phyloP scores from a whole-genome alignment of 2,888 invertebrate genomes.

The Timandra comae region DNA sequence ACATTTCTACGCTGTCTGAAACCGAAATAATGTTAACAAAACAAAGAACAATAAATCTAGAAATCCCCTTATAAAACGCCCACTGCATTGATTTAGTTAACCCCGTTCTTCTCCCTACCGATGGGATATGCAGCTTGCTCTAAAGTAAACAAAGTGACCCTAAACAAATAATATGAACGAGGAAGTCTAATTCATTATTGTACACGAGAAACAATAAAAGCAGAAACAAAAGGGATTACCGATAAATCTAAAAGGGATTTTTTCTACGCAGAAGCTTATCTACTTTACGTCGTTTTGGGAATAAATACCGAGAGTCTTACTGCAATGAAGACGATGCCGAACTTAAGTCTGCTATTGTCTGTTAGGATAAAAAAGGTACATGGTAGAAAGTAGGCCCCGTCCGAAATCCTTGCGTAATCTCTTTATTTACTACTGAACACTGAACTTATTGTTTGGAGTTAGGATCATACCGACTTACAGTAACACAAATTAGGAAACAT shows the following conservation, averaged over 20 bases:
- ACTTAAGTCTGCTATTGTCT: slow-evolving; percentile 62
- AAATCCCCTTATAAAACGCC: slow-evolving; percentile 53
- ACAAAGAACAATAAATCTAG: slow-evolving; percentile 57
- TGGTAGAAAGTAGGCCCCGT: slow-evolving; percentile 37
- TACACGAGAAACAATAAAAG: slow-evolving; percentile 61
- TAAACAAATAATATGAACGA: slow-evolving; percentile 55
- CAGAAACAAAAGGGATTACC: slow-evolving; percentile 61
- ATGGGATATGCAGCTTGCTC: slow-evolving; percentile 47
- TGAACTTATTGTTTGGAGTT: slow-evolving; percentile 44
- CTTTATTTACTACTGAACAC: slow-evolving; percentile 50
- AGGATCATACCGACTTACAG: slow-evolving; percentile 15
- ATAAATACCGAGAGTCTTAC: slow-evolving; percentile 54
- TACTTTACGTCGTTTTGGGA: slow-evolving; percentile 62
- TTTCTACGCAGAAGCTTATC: slow-evolving; percentile 59
- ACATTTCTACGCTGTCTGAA: slow-evolving; percentile 21
- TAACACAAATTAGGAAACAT: slow-evolving; percentile 11
- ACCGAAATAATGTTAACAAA: slow-evolving; percentile 36
- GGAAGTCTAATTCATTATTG: slow-evolving; percentile 63
- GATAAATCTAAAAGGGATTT: slow-evolving; percentile 63
- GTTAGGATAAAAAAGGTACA: slow-evolving; percentile 61
- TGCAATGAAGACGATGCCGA: slow-evolving; percentile 53
- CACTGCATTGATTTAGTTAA: slow-evolving; percentile 56
- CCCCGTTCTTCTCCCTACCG: slow-evolving; percentile 49
- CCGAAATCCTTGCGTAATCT: slow-evolving; percentile 45
- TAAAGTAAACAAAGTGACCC: slow-evolving; percentile 60